These are phyloP conservation scores for Mythimna albipuncta DNA, from an alignment of 2,888 invertebrate species.

Conservation along the genomic window DNA sequence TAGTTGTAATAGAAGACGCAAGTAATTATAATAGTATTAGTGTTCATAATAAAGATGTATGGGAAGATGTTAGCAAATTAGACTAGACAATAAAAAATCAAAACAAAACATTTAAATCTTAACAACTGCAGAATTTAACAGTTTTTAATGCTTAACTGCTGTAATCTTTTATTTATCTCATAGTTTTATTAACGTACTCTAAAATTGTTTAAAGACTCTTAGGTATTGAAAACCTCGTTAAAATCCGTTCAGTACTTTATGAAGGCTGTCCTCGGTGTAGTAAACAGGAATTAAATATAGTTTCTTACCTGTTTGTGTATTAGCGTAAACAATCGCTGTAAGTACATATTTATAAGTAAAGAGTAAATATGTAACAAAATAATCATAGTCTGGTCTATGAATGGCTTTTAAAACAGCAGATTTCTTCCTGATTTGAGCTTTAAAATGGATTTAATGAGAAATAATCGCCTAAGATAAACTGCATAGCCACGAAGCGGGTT, in stretches of 20 bases:
- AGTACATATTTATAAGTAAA: conserved; percentile 23
- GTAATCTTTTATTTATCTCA: not conserved
- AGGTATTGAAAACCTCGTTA: conserved; percentile 28
- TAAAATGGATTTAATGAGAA: conserved; percentile 9
- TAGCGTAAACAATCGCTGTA: conserved; percentile 25
- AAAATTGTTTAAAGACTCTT: conserved; percentile 23
- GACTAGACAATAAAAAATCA: not conserved
- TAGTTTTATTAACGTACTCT: conserved; percentile 17
- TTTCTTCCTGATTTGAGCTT: not conserved
- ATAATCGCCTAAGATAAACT: not conserved
- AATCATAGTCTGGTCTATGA: conserved; percentile 11
- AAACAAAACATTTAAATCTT: not conserved
- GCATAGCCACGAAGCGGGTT: too few relatives aligned
- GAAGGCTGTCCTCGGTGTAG: conserved; percentile 30
- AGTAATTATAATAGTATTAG: not conserved
- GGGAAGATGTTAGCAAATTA: not conserved
- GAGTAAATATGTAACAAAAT: conserved; percentile 31
- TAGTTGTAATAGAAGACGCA: not conserved
- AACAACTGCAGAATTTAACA: not conserved
- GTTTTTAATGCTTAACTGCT: not conserved
- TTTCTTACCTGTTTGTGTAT: conserved; percentile 36
- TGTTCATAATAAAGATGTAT: not conserved
- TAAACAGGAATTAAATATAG: conserved; percentile 49
- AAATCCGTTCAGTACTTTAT: conserved; percentile 28
- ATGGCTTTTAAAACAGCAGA: conserved; percentile 9